Conservation (phyloP, 2,113 vertebrate genomes). For the Microcebus murinus region DNA sequence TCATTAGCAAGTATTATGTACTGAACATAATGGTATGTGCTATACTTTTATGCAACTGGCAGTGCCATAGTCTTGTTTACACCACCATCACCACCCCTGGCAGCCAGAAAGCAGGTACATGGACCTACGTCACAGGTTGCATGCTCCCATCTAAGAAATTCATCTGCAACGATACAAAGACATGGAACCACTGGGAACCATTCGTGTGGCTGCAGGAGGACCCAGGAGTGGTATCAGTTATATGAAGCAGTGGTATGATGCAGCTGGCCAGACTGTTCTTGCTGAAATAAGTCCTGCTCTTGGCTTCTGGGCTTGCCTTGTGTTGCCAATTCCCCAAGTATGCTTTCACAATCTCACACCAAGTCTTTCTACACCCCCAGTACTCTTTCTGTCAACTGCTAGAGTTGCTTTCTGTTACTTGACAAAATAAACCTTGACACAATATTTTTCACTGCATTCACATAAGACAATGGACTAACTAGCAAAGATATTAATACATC, state of each 20-base stretch:
- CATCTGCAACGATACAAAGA: background rate
- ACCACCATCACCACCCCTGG: background rate
- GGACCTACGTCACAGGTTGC: background rate
- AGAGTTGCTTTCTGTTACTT: background rate
- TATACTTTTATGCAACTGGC: background rate
- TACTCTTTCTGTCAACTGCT: background rate
- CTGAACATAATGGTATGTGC: background rate
- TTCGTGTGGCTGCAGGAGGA: background rate
- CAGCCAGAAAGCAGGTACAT: background rate
- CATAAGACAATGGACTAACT: background rate
- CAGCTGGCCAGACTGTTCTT: background rate
- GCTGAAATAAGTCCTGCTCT: background rate
- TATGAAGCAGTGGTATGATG: too few relatives aligned
- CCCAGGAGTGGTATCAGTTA: too few relatives aligned
- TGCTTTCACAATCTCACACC: background rate
- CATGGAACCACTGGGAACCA: background rate
- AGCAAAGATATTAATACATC: background rate
- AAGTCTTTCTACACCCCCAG: background rate
- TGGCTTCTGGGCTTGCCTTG: background rate
- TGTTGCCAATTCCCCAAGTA: background rate
- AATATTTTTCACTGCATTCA: background rate
- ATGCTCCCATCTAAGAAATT: background rate
- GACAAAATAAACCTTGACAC: background rate
- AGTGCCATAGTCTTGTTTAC: background rate
- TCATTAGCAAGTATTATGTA: background rate